Conservation (phyloP, 2,113 vertebrate genomes). For the Lycaon pictus region DNA sequence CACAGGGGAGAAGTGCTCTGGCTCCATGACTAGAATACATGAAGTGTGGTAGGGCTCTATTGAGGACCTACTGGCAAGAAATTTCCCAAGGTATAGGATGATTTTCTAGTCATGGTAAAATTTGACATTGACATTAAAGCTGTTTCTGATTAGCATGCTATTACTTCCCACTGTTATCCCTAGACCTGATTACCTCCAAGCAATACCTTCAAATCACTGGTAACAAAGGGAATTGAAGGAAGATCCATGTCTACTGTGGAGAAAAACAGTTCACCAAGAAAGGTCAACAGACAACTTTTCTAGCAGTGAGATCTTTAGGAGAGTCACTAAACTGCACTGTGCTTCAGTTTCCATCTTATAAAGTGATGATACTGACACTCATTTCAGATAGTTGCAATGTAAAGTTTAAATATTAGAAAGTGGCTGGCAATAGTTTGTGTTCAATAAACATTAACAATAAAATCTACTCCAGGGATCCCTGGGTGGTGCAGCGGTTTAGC, state of each 20-base stretch:
- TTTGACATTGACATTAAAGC: not conserved
- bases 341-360: not conserved
- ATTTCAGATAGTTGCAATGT: not conserved
- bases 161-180: not conserved
- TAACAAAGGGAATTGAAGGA: not conserved
- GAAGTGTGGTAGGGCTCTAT: fast-evolving
- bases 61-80: not conserved
- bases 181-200: not conserved
- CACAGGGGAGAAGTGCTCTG: not conserved
- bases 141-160: not conserved
- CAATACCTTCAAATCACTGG: not conserved
- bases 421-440: not conserved
- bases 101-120: not conserved
- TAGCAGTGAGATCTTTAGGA: not conserved
- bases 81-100: fast-evolving
- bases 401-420: not conserved
- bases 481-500: no score
- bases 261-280: not conserved
- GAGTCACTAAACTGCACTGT: not conserved
- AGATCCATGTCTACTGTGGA: not conserved
- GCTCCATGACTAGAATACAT: not conserved
- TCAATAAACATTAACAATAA: not conserved
- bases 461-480: not conserved
- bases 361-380: not conserved
- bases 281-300: not conserved